Evolutionary conservation across 1,140 invertebrate genomes (phyloP), one percentile per base, ranked within the genome.

Genomic region (Diorhabda carinulata): DNA sequence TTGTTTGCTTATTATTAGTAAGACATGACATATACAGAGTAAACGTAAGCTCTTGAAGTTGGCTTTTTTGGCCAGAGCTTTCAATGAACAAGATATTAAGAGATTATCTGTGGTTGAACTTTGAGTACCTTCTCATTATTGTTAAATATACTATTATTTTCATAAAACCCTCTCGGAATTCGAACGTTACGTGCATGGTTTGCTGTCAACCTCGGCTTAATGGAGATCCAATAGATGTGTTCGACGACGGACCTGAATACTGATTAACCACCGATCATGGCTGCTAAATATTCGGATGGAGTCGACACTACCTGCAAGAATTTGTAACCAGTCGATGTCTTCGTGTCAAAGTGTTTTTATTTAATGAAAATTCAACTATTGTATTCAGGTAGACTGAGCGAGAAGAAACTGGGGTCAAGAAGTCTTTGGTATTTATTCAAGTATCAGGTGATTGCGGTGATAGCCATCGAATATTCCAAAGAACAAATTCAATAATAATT

Each of bases 281-380:
- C 67, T 63, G 47, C 56, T 69, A 69, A 69, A 69, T 69, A 69
- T 69, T 69, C 67, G 43, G 62, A 62, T 44, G 52, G 61, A 44
- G 56, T 58, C 52, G 6, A 40, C 61, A 58, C 62, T 63, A 64
- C 67, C 61, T 69, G 61, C 52, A 63, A 45, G 67, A 69, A 64
- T 69, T 63, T 69, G 65, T 67, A 67, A 45, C 65, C 71, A 67
- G 71, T 66, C 66, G 70, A 67, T 66, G 68, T 67, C 10, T 41
- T 62, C 63, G 63, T 64, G 63, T 64, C 63, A 64, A 64, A 62
- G 45, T 25, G 45, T 43, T 52, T 64, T 25, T 64, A 45, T 64
- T 64, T 25, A 64, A 45, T 45, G 56, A 64, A 64, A 64, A 57
- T 43, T 7, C 63, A 64, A 64, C n/a, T 64, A 64, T 64, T 64